Percentiles rank a stretch among this genome's conserved stretches.
Evolutionary conservation across 2,797 vertebrate species (phyloP).

Genomic region (Harpagifer antarcticus): DNA sequence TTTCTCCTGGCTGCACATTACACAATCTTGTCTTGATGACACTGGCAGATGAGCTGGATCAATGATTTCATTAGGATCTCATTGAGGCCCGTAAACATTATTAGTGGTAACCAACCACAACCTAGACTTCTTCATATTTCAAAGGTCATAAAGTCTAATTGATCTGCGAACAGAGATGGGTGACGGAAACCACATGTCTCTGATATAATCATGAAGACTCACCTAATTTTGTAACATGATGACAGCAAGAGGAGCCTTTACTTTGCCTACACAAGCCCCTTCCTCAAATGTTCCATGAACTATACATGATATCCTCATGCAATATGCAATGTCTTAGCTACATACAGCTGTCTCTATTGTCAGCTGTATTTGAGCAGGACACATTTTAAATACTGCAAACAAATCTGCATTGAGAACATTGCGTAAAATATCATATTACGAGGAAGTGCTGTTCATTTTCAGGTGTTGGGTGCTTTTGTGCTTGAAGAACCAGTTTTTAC

Average conservation of each 20-base stretch:
- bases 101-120: background rate
- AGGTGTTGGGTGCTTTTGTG: conserved; percentile 1
- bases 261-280: background rate
- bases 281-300: background rate
- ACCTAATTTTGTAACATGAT: background rate
- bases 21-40: background rate
- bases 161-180: background rate
- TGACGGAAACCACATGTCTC: background rate
- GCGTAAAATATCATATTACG: background rate
- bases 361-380: background rate
- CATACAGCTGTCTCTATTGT: background rate
- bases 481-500: conserved; percentile 58
- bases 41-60: background rate
- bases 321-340: background rate
- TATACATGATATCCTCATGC: background rate
- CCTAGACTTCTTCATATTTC: conserved; percentile 13
- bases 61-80: background rate
- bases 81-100: background rate
- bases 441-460: background rate
- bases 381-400: background rate
- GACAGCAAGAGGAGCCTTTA: background rate
- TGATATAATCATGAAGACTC: background rate
- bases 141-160: conserved; percentile 1
- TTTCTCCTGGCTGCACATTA: background rate
- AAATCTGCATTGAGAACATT: background rate